phyloP scores from a whole-genome alignment of 37 sponge, comb jelly and placozoan species.

The Petrosia ficiformis region DNA sequence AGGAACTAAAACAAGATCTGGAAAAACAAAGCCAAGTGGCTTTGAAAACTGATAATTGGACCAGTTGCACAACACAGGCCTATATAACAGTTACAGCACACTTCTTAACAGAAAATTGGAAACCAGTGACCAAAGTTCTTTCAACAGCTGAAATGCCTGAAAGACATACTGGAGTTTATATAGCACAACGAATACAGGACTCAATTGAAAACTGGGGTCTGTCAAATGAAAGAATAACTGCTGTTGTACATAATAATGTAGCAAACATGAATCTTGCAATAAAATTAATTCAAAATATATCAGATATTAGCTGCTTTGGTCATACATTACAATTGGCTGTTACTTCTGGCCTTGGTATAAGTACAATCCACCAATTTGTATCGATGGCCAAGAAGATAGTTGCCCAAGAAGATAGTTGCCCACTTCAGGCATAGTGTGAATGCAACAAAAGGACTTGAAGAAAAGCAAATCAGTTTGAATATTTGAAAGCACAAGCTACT shows the following conservation, averaged over 20 bases:
- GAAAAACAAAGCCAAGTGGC: not conserved
- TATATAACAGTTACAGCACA: not conserved
- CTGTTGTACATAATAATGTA: conserved; percentile 6
- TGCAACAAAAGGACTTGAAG: not conserved
- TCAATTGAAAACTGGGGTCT: not conserved
- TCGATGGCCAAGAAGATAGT: not conserved
- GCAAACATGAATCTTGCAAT: not conserved
- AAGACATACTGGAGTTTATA: conserved; percentile 5
- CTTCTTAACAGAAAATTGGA: not conserved
- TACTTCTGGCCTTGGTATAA: not conserved
- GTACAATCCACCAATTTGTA: not conserved
- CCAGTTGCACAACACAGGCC: not conserved
- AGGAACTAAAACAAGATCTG: not conserved
- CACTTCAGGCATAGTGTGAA: conserved; percentile 8
- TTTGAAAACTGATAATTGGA: not conserved
- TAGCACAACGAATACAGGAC: not conserved
- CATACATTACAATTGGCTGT: conserved; percentile 8
- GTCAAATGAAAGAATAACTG: not conserved
- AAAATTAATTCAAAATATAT: too few species aligned
- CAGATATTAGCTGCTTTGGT: not conserved
- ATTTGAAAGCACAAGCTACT: not conserved
- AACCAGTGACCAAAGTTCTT: conserved; percentile 9
- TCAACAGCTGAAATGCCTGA: conserved; percentile 1
- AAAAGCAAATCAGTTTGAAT: not conserved
- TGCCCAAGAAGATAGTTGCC: not conserved